Percentiles rank a stretch among this genome's conserved stretches.
Conservation (phyloP, 2,797 vertebrate species). For the Microcaecilia unicolor region DNA sequence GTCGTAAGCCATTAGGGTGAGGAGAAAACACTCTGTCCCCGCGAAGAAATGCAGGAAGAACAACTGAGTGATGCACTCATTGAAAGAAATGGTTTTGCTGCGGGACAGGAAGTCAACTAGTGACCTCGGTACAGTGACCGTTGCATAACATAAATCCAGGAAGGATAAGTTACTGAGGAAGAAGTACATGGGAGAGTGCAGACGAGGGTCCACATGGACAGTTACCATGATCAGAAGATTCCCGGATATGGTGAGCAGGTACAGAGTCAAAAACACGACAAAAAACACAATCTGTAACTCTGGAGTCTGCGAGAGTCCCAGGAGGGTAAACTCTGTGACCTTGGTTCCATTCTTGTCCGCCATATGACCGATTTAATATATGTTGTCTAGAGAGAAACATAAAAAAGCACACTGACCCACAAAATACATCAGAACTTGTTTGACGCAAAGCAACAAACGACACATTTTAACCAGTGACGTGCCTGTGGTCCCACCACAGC, state of each 20-base stretch:
- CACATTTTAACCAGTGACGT: too few species aligned
- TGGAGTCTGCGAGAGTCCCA: background rate
- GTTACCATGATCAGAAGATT: slow-evolving; percentile 35
- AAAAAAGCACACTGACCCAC: too few species aligned
- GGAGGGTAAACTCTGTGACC: background rate
- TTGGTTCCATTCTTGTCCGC: background rate
- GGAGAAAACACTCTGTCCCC: slow-evolving; percentile 44
- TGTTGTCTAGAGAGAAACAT: too few species aligned
- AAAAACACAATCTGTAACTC: slow-evolving; percentile 21
- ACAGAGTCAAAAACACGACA: slow-evolving; percentile 27
- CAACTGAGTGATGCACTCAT: slow-evolving; percentile 35
- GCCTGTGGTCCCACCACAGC: too few species aligned
- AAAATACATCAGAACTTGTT: too few species aligned
- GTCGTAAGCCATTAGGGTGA: slow-evolving; percentile 46
- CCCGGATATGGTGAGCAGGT: slow-evolving; percentile 28
- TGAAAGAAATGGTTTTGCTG: slow-evolving; percentile 34
- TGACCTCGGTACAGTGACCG: slow-evolving; percentile 44
- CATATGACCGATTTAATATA: too few species aligned
- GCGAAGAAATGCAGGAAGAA: slow-evolving; percentile 48
- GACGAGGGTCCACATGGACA: slow-evolving; percentile 12
- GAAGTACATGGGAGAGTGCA: slow-evolving; percentile 50
- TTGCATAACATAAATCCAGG: slow-evolving; percentile 41
- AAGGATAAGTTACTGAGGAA: slow-evolving; percentile 45
- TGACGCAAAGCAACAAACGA: too few species aligned
- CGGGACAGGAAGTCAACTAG: slow-evolving; percentile 23